Conservation (phyloP, 2,113 vertebrate genomes). For the Pollachius pollachius region DNA sequence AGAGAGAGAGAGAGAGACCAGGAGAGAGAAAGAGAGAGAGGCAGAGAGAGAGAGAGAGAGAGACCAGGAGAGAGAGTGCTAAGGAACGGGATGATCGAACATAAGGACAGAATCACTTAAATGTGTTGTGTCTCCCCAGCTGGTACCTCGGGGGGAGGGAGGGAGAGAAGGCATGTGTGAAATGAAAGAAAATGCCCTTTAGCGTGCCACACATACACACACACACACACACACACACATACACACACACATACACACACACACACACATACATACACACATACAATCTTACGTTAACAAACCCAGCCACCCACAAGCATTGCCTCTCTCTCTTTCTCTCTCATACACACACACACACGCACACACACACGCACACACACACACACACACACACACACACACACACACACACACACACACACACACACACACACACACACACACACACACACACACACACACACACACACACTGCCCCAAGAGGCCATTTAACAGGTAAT, state of each 20-base stretch:
- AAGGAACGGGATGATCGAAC: conserved; percentile 40
- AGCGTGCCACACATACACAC: conserved; percentile 32
- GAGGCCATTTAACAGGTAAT: conserved; percentile 76
- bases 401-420: no score
- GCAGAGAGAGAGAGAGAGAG: background rate
- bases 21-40: background rate
- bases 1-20: no score
- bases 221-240: background rate
- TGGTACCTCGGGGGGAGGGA: conserved; percentile 21
- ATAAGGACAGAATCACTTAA: conserved; percentile 63
- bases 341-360: no score
- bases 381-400: conserved; percentile 19
- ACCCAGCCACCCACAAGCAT: conserved; percentile 31
- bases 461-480: conserved; percentile 43
- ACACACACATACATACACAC: no score
- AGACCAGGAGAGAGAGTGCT: background rate
- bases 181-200: conserved; percentile 56
- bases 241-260: no score
- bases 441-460: conserved; percentile 33
- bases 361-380: conserved; percentile 32
- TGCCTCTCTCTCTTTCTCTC: conserved; percentile 32
- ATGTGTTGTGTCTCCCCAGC: conserved; percentile 27
- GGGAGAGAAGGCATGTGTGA: conserved; percentile 60
- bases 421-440: conserved; percentile 5
- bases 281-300: conserved; percentile 12